A percentile compares a stretch with the other conserved stretches of the same genome.
phyloP scores from a whole-genome alignment of 2,113 vertebrate genomes.

The Blennius ocellaris region DNA sequence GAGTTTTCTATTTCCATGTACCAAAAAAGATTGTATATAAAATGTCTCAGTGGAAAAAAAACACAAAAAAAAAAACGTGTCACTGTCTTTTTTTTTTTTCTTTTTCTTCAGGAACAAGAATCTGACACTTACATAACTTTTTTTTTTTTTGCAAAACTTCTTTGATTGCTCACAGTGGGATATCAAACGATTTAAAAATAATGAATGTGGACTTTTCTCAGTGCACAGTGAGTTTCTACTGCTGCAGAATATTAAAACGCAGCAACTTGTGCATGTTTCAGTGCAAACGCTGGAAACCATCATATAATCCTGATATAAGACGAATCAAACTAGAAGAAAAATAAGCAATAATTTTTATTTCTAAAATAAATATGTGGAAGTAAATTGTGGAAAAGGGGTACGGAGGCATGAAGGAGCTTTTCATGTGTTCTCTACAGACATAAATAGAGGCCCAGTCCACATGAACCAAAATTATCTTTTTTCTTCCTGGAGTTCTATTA shows the following conservation, averaged over 20 bases:
- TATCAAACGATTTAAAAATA: not conserved
- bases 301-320: too few relatives aligned
- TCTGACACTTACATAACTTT: not conserved
- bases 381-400: too few relatives aligned
- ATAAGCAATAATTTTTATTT: too few relatives aligned
- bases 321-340: too few relatives aligned
- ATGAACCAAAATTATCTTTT: too few relatives aligned
- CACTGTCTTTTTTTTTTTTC: slow-evolving; percentile 9
- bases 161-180: not conserved
- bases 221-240: not conserved
- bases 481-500: too few relatives aligned
- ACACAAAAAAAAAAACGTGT: not conserved
- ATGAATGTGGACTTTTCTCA: not conserved
- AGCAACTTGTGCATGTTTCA: not conserved
- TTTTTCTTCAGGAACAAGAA: not conserved
- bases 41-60: slow-evolving; percentile 67
- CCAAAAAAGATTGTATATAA: slow-evolving; percentile 86
- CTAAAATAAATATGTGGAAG: too few relatives aligned
- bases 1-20: slow-evolving; percentile 83
- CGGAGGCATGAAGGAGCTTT: too few relatives aligned
- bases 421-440: too few relatives aligned
- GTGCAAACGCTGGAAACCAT: too few relatives aligned
- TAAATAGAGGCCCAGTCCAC: too few relatives aligned
- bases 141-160: not conserved
- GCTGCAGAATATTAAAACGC: not conserved